Base-by-base conservation (phyloP, 2,888 invertebrate genomes). In the Odontocolon sp. region DNA sequence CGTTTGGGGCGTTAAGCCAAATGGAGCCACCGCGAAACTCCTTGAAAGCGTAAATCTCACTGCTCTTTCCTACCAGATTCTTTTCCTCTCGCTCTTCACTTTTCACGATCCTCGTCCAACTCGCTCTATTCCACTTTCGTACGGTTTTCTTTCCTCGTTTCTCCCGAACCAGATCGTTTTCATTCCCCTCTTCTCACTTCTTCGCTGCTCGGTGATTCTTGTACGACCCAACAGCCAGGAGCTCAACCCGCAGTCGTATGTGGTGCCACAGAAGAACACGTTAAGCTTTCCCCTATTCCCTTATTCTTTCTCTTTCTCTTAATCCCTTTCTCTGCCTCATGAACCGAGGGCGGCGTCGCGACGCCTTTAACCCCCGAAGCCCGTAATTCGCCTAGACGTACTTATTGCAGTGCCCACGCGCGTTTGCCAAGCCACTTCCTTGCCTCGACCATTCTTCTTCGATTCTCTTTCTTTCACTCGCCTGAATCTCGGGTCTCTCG, bases 391-490 rank as follows among this genome's bases (percentile, higher is more conserved):
- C 56, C 56, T 26, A 57, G 69, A 69, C 70, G 68, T 70, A 63
- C 63, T 63, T 63, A 63, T 63, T 63, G 63, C 63, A 47, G 63
- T 63, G 23, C 63, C 47, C 61, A 31, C 52, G 42, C 67, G 50
- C 33, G 18, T 42, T 76, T 66, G 71, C 68, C 69, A 77, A 75
- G 78, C 76, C 72, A 78, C 78, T 78, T 78, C 77, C 80, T 79
- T 75, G 77, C 78, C 74, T 63, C 69, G 57, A 11, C 14, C 40
- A 63, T 31, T 52, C 45, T 59, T 64, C 45, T 47, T 69, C 61
- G 28, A 38, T 33, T 50, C 31, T 54, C 38, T 36, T 61, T 57
- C 52, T 63, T 38, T 52, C 38, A 18, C 42, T 45, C 21, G 8
- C 38, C 54, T n/a, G n/a, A n/a, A n/a, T 23, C 33, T 40, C 23